phyloP scores from a whole-genome alignment of 2,797 vertebrate genomes.

The Parauchenoglanis ngamensis region DNA sequence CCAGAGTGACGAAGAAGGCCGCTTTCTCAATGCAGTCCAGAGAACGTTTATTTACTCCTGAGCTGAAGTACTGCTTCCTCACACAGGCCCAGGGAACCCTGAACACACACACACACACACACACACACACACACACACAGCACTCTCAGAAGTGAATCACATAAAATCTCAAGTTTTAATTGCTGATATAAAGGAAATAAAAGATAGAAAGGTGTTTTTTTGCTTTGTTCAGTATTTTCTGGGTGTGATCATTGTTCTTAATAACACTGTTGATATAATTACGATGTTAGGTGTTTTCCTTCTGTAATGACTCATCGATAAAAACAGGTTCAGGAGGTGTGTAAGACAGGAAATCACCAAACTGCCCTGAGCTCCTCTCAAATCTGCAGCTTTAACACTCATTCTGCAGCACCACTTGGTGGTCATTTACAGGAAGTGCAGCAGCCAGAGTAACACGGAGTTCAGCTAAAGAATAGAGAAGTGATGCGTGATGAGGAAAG shows the following conservation, averaged over 20 bases:
- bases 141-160: neutral
- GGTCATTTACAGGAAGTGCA: neutral
- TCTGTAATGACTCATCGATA: neutral
- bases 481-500: neutral
- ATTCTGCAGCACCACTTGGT: neutral
- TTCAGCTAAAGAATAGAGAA: neutral
- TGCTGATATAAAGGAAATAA: neutral
- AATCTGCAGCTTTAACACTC: neutral
- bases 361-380: neutral
- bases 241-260: neutral
- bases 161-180: neutral
- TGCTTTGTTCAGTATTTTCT: neutral
- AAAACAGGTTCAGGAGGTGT: neutral
- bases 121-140: constrained; percentile 18
- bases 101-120: constrained; percentile 15
- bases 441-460: neutral
- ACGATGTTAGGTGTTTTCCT: neutral
- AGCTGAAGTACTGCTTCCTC: constrained; percentile 65
- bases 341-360: neutral
- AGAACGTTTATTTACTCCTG: constrained; percentile 61
- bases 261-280: neutral
- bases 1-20: constrained; percentile 85
- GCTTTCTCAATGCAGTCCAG: constrained; percentile 79
- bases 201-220: neutral
- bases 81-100: constrained; percentile 74